phyloP scores from a whole-genome alignment of 2,888 invertebrate genomes.

The Tridacna crocea region DNA sequence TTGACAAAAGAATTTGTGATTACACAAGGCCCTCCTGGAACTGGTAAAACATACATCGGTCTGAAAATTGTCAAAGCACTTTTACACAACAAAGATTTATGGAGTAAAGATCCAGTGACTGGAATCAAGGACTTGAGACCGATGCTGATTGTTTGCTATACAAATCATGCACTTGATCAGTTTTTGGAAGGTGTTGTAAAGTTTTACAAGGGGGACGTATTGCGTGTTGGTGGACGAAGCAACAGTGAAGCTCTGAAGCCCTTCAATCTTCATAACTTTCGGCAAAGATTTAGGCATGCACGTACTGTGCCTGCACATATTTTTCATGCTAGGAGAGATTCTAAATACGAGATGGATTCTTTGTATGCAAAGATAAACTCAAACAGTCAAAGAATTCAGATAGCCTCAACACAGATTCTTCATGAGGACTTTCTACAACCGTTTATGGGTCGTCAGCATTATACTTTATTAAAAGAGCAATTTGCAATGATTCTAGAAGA shows the following conservation, averaged over 20 bases:
- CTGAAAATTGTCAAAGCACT: conserved; percentile 89
- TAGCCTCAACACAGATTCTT: conserved; percentile 69
- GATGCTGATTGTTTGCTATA: conserved; percentile 83
- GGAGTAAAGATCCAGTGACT: conserved; percentile 77
- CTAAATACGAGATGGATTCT: conserved; percentile 61
- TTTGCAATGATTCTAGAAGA: conserved; percentile 41
- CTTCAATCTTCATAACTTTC: conserved; percentile 55
- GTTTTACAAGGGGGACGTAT: conserved; percentile 73
- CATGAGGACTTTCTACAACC: conserved; percentile 68
- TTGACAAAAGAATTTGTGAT: conserved; percentile 80
- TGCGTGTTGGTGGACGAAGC: conserved; percentile 80
- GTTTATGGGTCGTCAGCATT: conserved; percentile 46
- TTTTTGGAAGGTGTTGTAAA: conserved; percentile 82
- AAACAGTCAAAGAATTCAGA: conserved; percentile 63
- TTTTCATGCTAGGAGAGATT: conserved; percentile 49
- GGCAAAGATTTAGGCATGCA: conserved; percentile 50
- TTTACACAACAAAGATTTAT: conserved; percentile 86
- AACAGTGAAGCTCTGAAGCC: conserved; percentile 71
- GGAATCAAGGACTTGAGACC: conserved; percentile 71
- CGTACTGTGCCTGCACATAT: conserved; percentile 49
- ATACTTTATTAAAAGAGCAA: conserved; percentile 34
- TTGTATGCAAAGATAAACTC: conserved; percentile 62
- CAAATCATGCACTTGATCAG: conserved; percentile 84
- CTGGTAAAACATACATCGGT: conserved; percentile 93
- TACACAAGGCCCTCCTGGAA: conserved; percentile 91